These are phyloP conservation scores for Mayetiola destructor DNA, from an alignment of 2,888 invertebrate species.

Conservation along the genomic window DNA sequence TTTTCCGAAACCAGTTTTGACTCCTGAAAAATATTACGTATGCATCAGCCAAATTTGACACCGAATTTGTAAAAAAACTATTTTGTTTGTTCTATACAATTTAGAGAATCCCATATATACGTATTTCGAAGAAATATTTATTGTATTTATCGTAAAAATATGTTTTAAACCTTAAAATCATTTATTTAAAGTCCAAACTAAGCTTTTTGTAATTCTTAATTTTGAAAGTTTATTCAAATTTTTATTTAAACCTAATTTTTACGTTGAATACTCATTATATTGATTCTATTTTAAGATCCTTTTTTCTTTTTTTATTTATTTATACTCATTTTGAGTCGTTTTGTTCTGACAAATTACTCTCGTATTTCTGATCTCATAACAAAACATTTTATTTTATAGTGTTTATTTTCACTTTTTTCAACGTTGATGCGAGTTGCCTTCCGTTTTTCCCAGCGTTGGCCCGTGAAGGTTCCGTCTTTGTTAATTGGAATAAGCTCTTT, in stretches of 20 bases:
- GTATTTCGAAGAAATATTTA: too few relatives aligned
- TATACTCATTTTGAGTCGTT: neutral
- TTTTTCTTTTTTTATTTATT: neutral
- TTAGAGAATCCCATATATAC: too few relatives aligned
- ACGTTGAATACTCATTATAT: neutral
- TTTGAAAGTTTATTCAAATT: neutral
- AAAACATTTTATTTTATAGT: neutral
- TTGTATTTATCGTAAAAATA: too few relatives aligned
- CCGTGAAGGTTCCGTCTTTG: constrained; percentile 8
- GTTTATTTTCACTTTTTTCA: neutral
- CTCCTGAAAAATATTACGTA: too few relatives aligned
- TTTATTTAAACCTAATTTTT: neutral
- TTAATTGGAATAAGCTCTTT: constrained; percentile 7
- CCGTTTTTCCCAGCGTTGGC: constrained; percentile 5
- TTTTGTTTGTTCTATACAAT: too few relatives aligned
- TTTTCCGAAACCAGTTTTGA: too few relatives aligned
- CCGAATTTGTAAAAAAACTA: too few relatives aligned
- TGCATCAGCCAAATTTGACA: too few relatives aligned
- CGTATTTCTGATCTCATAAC: neutral
- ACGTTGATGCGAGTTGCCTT: neutral
- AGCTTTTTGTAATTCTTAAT: neutral
- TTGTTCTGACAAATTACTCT: too few relatives aligned
- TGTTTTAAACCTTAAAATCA: too few relatives aligned
- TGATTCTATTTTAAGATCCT: neutral
- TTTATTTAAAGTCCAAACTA: neutral